Evolutionary conservation across 53 echinoderm and acorn worm genomes (phyloP), one percentile per base, ranked within the genome.

Genomic region (Temnopleurus reevesii): DNA sequence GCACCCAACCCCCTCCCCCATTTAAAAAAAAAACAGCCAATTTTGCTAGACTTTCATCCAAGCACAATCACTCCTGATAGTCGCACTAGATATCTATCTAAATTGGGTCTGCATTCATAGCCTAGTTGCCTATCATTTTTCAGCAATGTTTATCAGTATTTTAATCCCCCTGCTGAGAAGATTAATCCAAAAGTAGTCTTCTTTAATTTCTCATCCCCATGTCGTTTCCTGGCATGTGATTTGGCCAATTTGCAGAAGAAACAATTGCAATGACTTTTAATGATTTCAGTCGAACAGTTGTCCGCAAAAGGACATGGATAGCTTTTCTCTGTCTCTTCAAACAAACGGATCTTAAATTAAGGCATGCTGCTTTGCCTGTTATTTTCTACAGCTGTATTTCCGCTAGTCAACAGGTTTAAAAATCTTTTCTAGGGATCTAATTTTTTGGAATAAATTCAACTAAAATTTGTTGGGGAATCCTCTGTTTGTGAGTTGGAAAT

Each of bases 161-260:
- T 47, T 46, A 47, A 47, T 47, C 79, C 79, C 26, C 4, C 79
- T 2, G 47, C 46, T 44, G 49, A 79, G 79, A 47, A 79, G 79
- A 47, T 46, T 79, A 79, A 79, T 79, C 79, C 79, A 46, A 79
- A 79, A 79, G 45, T 79, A 79, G 79, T 79, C 47, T 79, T 28
- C 23, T 71, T 79, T 79, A 79, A 79, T 79, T 79, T 79, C 79
- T 79, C 15, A 79, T 79, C 51, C 7, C 46, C 79, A 49, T 79
- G 79, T 7, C 79, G 28, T 79, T 79, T 79, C 79, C 79, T 79
- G 79, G 27, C 79, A 79, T 49, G 79, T 47, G 51, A 79, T 30
- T 51, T 15, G 27, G 24, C 12, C 13, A 36, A 36, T 10, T 71
- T 38, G 35, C 19, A 79, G 47, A 23, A 17, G 53, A 51, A 51